Evolutionary conservation across 1,140 invertebrate genomes (phyloP).

Genomic region (Listronotus bonariensis): DNA sequence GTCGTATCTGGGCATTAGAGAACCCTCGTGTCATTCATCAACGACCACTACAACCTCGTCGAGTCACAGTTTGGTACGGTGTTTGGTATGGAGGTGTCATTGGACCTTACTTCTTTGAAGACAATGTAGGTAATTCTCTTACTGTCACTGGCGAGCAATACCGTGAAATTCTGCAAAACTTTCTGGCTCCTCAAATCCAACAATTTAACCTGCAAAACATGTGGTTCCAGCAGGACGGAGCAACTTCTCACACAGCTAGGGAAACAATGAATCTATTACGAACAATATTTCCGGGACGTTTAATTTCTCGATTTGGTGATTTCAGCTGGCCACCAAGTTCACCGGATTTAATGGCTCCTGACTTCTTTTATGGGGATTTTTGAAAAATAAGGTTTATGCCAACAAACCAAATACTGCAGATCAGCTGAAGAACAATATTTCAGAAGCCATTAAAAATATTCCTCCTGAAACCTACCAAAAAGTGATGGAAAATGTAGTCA

Average conservation of each 20-base stretch:
- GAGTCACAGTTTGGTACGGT: too few species aligned
- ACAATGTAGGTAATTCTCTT: background rate
- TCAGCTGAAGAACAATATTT: background rate
- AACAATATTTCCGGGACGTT: constrained; percentile 1
- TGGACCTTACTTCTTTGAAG: background rate
- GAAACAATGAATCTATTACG: background rate
- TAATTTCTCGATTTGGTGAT: background rate
- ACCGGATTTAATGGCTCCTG: background rate
- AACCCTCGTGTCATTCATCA: too few species aligned
- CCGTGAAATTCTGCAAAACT: background rate
- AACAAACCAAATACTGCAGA: background rate
- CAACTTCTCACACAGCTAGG: background rate
- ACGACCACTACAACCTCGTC: too few species aligned
- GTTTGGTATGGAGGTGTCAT: background rate
- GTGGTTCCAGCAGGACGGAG: constrained; percentile 1
- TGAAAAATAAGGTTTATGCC: constrained; percentile 1
- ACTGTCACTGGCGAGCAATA: background rate
- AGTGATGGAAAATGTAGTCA: constrained; percentile 2
- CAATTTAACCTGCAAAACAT: background rate
- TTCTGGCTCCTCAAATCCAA: too few species aligned
- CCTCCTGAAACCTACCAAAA: constrained; percentile 1
- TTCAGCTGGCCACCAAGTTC: background rate
- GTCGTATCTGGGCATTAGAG: too few species aligned
- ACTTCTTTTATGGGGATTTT: background rate
- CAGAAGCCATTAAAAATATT: background rate